Conservation (phyloP, 2,888 invertebrate genomes). For the Keiferia lycopersicella region DNA sequence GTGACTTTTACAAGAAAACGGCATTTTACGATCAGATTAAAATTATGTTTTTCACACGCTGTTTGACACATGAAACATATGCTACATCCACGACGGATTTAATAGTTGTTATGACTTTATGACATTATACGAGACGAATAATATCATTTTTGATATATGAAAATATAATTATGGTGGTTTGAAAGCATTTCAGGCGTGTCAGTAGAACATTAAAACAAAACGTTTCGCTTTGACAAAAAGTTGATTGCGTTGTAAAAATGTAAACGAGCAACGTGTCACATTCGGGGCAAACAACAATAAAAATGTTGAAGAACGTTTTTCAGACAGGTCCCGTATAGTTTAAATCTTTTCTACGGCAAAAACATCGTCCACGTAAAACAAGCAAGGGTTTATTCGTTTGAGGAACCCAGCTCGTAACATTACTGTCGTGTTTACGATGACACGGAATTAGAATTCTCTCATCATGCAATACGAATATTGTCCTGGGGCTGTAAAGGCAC, state of each 20-base stretch:
- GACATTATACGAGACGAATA: conserved; percentile 65
- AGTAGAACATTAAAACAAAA: conserved; percentile 53
- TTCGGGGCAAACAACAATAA: conserved; percentile 64
- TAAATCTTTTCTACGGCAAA: conserved; percentile 3
- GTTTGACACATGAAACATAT: conserved; percentile 59
- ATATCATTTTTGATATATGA: conserved; percentile 66
- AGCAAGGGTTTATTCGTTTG: conserved; percentile 18
- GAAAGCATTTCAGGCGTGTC: conserved; percentile 44
- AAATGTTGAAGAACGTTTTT: conserved; percentile 49
- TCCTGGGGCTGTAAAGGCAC: conserved; percentile 53
- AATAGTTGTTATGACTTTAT: conserved; percentile 70
- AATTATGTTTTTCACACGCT: conserved; percentile 67
- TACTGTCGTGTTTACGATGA: conserved; percentile 54
- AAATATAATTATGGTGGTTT: conserved; percentile 35
- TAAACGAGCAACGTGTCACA: conserved; percentile 71
- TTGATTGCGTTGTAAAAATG: conserved; percentile 66
- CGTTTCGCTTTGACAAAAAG: conserved; percentile 75
- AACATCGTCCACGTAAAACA: not conserved
- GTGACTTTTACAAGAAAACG: conserved; percentile 70
- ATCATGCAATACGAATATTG: conserved; percentile 52
- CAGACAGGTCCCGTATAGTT: conserved; percentile 38
- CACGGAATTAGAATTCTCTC: conserved; percentile 62
- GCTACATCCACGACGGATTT: conserved; percentile 56
- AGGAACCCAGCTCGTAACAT: conserved; percentile 34
- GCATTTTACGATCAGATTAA: conserved; percentile 65